Conservation (phyloP, 2,113 vertebrate genomes). For the Baryphthengus martii region DNA sequence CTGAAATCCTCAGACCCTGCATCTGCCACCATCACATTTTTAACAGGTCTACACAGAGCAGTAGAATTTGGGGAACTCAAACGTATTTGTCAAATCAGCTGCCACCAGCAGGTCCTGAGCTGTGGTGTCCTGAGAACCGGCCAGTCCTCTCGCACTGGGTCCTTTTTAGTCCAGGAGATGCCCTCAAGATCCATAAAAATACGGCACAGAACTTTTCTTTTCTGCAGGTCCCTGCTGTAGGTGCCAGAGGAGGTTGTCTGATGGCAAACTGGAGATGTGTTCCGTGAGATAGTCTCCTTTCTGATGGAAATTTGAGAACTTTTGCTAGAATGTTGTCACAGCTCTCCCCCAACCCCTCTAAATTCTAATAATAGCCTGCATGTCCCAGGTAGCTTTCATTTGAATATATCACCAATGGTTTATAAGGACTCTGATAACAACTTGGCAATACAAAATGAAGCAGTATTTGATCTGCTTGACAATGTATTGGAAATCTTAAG, state of each 20-base stretch:
- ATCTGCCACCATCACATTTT: rapidly evolving
- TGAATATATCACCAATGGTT: background rate
- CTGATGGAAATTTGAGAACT: background rate
- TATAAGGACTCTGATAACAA: constrained; percentile 2
- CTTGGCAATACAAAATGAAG: background rate
- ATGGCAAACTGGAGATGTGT: background rate
- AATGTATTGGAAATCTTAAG: constrained; percentile 23
- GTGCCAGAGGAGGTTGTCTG: background rate
- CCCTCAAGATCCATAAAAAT: rapidly evolving
- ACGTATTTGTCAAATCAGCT: rapidly evolving
- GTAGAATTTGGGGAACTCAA: rapidly evolving
- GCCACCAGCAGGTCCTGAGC: background rate
- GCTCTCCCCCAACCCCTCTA: background rate
- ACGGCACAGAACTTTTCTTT: background rate
- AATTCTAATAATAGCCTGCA: background rate
- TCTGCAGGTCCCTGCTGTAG: rapidly evolving
- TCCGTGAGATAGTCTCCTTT: background rate
- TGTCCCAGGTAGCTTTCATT: background rate
- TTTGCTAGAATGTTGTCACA: background rate
- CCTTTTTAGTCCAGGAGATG: rapidly evolving
- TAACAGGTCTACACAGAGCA: rapidly evolving
- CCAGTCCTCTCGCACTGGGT: rapidly evolving
- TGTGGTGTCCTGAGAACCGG: background rate
- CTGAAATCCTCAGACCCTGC: background rate
- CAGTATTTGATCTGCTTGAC: constrained; percentile 20